Percentiles rank a stretch among this genome's conserved stretches.
Conservation (phyloP, 2,888 invertebrate genomes). For the Agrochola litura region DNA sequence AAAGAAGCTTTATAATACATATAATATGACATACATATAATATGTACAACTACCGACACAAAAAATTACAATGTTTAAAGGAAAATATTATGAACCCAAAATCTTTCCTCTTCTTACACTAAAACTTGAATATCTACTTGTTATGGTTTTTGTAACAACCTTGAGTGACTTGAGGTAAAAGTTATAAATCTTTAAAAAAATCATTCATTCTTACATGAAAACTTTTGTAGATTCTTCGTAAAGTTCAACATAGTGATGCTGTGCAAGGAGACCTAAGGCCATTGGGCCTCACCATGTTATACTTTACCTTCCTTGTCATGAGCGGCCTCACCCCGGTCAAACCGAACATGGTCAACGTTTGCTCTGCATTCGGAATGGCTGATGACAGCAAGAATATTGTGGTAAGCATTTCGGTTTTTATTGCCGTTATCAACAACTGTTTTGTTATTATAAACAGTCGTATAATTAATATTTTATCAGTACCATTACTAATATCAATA, state of each 20-base stretch:
- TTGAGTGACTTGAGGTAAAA: background rate
- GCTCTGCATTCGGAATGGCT: conserved; percentile 85
- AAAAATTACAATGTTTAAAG: background rate
- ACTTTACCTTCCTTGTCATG: conserved; percentile 89
- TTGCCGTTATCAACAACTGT: background rate
- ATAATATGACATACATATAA: no score
- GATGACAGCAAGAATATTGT: conserved; percentile 82
- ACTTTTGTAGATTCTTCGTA: conserved; percentile 74
- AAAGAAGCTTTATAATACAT: background rate
- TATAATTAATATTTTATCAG: background rate
- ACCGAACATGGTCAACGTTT: conserved; percentile 90
- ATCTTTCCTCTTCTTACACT: no score
- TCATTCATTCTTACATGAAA: background rate
- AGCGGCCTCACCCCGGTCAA: conserved; percentile 87
- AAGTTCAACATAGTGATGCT: conserved; percentile 85
- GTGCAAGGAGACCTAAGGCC: conserved; percentile 89
- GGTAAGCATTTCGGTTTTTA: conserved; percentile 73
- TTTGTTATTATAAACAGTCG: background rate
- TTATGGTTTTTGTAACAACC: background rate
- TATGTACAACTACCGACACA: background rate
- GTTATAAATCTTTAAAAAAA: background rate
- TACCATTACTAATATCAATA: background rate
- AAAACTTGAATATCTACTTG: background rate
- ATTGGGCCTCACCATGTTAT: conserved; percentile 83
- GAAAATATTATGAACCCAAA: background rate